These are phyloP conservation scores for Xylophagus ater DNA, from an alignment of 2,888 invertebrate species.

Conservation along the genomic window DNA sequence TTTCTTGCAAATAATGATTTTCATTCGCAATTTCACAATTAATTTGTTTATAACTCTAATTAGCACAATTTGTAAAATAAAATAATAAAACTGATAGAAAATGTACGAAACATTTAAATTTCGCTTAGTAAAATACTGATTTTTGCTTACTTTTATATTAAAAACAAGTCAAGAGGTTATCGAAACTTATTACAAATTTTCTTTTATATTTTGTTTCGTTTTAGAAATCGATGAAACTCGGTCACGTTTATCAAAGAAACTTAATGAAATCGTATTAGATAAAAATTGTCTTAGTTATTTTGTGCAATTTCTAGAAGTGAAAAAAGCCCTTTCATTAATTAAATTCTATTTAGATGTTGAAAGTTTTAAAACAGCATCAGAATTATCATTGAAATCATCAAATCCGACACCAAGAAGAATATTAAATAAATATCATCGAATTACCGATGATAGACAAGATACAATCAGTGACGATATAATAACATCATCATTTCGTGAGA, in stretches of 20 bases:
- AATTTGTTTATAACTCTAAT: too few relatives aligned
- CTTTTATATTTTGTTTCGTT: slow-evolving; percentile 10
- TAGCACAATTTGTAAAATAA: too few relatives aligned
- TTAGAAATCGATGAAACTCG: slow-evolving; percentile 30
- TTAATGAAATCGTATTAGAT: slow-evolving; percentile 64
- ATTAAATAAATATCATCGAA: slow-evolving; percentile 9
- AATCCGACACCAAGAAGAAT: slow-evolving; percentile 12
- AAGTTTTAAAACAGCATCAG: slow-evolving; percentile 45
- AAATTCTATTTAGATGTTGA: slow-evolving; percentile 70
- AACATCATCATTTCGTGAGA: slow-evolving; percentile 2
- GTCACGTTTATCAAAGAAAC: slow-evolving; percentile 56
- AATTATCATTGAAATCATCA: slow-evolving; percentile 12
- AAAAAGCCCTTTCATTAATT: slow-evolving; percentile 52
- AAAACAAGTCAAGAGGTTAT: neutral
- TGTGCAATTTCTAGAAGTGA: slow-evolving; percentile 74
- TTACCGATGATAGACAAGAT: slow-evolving; percentile 7
- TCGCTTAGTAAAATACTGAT: neutral
- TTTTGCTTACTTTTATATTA: neutral
- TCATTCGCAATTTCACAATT: too few relatives aligned
- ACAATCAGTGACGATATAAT: slow-evolving; percentile 9
- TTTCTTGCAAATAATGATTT: too few relatives aligned
- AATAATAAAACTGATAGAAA: too few relatives aligned
- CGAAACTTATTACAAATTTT: neutral
- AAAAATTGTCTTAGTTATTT: slow-evolving; percentile 73
- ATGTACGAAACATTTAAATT: neutral